Evolutionary conservation across 2,797 vertebrate genomes (phyloP).

Genomic region (Argyrosomus regius): DNA sequence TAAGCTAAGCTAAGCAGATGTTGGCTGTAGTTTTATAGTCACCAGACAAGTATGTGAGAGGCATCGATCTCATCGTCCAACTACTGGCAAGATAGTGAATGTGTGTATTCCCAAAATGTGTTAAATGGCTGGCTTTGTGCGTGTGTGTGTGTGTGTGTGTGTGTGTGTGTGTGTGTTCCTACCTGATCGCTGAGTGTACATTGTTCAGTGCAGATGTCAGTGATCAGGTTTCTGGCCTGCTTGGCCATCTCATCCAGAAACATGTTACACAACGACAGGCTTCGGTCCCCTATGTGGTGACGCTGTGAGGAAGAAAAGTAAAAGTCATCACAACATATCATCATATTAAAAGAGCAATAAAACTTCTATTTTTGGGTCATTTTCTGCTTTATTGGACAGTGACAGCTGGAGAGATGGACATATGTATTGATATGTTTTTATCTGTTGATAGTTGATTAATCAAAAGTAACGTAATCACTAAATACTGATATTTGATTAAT

Average conservation of each 20-base stretch:
- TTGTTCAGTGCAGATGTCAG: slow-evolving; percentile 98
- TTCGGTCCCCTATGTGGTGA: slow-evolving; percentile 99
- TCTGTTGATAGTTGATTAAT: no score
- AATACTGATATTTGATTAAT: no score
- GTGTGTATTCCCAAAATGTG: not conserved
- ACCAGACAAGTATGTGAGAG: not conserved
- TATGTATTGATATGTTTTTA: no score
- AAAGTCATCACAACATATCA: not conserved
- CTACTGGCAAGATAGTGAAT: no score
- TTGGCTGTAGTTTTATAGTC: not conserved
- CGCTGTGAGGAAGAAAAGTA: slow-evolving; percentile 80
- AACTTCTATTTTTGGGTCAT: not conserved
- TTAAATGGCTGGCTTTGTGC: not conserved
- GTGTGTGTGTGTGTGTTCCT: slow-evolving; percentile 17
- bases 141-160: slow-evolving; percentile 18
- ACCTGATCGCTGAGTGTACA: slow-evolving; percentile 99
- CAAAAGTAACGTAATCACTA: no score
- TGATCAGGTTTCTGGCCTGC: slow-evolving; percentile 98
- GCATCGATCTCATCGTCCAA: not conserved
- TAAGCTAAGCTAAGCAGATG: not conserved
- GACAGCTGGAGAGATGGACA: no score
- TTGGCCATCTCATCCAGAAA: slow-evolving; percentile 99
- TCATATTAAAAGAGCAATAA: not conserved
- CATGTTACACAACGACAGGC: slow-evolving; percentile 98
- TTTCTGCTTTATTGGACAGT: no score